Percentiles rank a stretch among this genome's conserved stretches.
Conservation (phyloP, 2,113 vertebrate species). For the Plotosus lineatus region DNA sequence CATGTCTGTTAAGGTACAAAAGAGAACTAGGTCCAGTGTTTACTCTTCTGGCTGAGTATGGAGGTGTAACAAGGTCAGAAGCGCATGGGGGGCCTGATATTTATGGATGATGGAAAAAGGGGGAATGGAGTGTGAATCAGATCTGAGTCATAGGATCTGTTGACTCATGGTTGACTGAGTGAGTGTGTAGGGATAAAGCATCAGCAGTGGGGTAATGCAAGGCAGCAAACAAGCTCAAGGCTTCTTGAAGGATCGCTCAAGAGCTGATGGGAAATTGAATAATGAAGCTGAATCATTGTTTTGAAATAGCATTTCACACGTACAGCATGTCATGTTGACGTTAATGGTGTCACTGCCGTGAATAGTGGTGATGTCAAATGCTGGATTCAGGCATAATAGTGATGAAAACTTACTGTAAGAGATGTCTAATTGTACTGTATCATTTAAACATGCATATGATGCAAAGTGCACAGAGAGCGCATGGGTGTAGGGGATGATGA, state of each 20-base stretch:
- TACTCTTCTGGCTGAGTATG: slow-evolving; percentile 16
- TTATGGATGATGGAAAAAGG: slow-evolving; percentile 30
- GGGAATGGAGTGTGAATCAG: slow-evolving; percentile 37
- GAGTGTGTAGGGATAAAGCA: slow-evolving; percentile 2
- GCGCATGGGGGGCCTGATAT: slow-evolving; percentile 29
- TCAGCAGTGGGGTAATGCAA: neutral
- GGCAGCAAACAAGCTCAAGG: neutral
- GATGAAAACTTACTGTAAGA: neutral
- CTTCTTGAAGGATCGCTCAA: neutral
- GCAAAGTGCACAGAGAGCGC: neutral
- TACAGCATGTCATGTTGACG: neutral
- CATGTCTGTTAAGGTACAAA: neutral
- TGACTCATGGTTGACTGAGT: slow-evolving; percentile 19
- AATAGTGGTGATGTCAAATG: slow-evolving; percentile 17
- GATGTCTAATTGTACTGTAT: neutral
- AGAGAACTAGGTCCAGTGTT: neutral
- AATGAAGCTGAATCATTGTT: neutral
- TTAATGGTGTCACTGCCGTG: neutral
- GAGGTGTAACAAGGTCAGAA: slow-evolving; percentile 42
- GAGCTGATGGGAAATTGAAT: neutral
- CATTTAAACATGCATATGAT: neutral
- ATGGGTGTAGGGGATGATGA: neutral
- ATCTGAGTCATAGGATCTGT: slow-evolving; percentile 42
- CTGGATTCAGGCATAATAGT: slow-evolving; percentile 3
- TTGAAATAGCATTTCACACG: slow-evolving; percentile 3